Evolutionary conservation across 2,113 vertebrate species (phyloP), one percentile per base, ranked within the genome.

Genomic region (Gallinago undulata): DNA sequence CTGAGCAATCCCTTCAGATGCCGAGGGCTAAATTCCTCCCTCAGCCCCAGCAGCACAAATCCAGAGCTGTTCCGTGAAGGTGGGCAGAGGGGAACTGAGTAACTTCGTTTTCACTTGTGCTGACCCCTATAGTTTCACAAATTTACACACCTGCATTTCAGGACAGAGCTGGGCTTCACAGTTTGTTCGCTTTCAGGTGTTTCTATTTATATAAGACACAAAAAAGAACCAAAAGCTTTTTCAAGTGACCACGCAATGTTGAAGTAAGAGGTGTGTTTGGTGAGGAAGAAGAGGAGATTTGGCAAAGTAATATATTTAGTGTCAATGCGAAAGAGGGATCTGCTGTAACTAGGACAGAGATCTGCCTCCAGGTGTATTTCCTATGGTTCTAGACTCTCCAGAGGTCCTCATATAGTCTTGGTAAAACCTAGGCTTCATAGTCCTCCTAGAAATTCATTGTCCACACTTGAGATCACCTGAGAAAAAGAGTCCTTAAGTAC

Each of bases 81-180:
- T 7, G 6, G 50, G n/a, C 25, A 30, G 35, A 57, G 19, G 9
- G 41, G 24, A 62, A 10, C 2, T 17, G 14, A 56, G 35, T 24
- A 25, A 67, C 45, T 73, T 62, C 18, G 7, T 62, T 67, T 67
- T 73, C 22, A 30, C 14, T 63, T 3, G 0, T 24, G 13, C 19
- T 30, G 27, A 39, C 4, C 30, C 23, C 0, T 0, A 1, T 2
- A 27, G 23, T 12, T 92, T 11, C 31, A 48, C 28, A 10, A 14
- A 55, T 53, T 91, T 53, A 23, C 11, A 18, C 18, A 68, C 7
- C 33, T 69, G 39, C 30, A 57, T 69, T 56, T 90, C 50, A 45
- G 50, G 57, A 53, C 59, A 76, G 59, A 81, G 33, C 6, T 8
- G 1, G 3, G 2, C 15, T 93, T 82, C 27, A 33, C 47, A 13